These are phyloP conservation scores for Ciconia maguari DNA, from an alignment of 2,113 vertebrate species.

Conservation along the genomic window DNA sequence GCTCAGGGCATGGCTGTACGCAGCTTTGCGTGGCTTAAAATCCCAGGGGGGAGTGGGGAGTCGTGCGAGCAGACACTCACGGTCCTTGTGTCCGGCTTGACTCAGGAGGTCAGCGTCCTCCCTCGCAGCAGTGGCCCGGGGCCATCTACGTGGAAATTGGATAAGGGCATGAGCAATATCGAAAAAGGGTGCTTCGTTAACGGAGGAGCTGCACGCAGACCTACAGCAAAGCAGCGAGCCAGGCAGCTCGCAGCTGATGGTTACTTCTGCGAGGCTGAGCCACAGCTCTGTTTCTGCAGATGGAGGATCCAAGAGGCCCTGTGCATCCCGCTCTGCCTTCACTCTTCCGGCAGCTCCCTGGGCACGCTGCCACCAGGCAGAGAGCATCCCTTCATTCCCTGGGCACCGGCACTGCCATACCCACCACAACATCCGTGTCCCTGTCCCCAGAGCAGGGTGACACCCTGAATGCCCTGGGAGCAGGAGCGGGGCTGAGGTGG, in stretches of 20 bases:
- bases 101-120: background rate
- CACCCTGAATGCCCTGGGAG: background rate
- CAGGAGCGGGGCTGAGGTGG: fast-evolving
- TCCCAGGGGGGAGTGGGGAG: no score
- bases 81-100: background rate
- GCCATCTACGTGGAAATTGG: fast-evolving
- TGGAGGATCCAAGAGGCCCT: background rate
- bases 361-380: background rate
- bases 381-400: background rate
- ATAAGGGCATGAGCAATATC: fast-evolving
- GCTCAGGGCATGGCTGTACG: background rate
- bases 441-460: background rate
- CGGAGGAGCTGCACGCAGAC: background rate
- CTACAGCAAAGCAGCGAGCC: fast-evolving
- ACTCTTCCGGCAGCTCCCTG: background rate
- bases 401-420: background rate
- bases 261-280: fast-evolving
- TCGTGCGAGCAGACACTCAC: fast-evolving
- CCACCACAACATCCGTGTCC: fast-evolving
- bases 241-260: background rate
- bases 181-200: fast-evolving
- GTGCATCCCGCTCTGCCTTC: background rate
- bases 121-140: fast-evolving
- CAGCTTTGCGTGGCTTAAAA: background rate
- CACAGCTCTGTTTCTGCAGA: background rate